Percentiles rank a stretch among this genome's conserved stretches.
Evolutionary conservation across 2,888 invertebrate species (phyloP).

Genomic region (Molanna angustata): DNA sequence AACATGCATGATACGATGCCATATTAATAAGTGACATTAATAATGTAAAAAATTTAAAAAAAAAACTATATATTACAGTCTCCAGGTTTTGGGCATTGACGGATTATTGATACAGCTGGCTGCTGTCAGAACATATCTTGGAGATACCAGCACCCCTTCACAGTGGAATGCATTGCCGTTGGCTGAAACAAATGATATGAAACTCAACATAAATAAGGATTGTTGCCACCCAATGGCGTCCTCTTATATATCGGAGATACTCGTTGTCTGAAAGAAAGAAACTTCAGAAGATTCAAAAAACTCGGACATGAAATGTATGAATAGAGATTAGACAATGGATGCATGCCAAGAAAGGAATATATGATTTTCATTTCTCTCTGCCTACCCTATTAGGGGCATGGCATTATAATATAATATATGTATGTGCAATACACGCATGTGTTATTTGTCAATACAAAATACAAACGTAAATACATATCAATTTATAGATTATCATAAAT

Average conservation of each 20-base stretch:
- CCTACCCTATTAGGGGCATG: not conserved
- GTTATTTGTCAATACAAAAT: too few species aligned
- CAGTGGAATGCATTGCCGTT: constrained; percentile 65
- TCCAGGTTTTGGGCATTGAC: constrained; percentile 61
- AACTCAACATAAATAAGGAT: too few species aligned
- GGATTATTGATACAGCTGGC: constrained; percentile 70
- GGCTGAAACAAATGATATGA: too few species aligned
- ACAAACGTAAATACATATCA: too few species aligned
- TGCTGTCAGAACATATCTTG: constrained; percentile 69
- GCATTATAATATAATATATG: not conserved
- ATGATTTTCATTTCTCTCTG: not conserved
- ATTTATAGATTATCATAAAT: too few species aligned
- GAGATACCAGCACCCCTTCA: constrained; percentile 69
- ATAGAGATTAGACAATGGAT: not conserved
- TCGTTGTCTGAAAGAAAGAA: too few species aligned
- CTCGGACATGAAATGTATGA: not conserved
- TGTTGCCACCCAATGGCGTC: too few species aligned
- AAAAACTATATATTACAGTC: too few species aligned
- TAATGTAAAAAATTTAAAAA: too few species aligned
- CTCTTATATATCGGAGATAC: too few species aligned
- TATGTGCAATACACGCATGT: not conserved
- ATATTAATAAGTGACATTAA: too few species aligned
- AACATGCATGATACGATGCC: too few species aligned
- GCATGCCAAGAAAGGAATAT: constrained; percentile 7
- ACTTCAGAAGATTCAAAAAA: not conserved